Base-by-base conservation (phyloP, 2,888 invertebrate species). In the Synergus gifuensis region DNA sequence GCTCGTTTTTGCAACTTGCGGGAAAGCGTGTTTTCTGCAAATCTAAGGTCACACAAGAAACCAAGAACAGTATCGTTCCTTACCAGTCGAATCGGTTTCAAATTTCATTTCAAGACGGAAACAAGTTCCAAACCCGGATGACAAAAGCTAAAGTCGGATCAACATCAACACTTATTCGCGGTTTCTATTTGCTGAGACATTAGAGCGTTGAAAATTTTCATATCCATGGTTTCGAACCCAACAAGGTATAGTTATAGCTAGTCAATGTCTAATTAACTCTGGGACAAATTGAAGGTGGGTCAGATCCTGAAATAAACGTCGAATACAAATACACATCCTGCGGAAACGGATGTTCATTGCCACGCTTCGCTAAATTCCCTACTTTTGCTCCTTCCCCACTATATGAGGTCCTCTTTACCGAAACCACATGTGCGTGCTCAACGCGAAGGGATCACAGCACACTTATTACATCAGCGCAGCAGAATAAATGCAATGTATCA, bases 261-360 rank as follows among this genome's bases (percentile, higher is more conserved):
- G 22, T 62, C 62, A 28, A 4, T 54, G 73, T 73, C 54, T 73
- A 36, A 73, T 73, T 73, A 73, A 36, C 36, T 73, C 54, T n/a
- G 73, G 73, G 54, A 58, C 73, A 73, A 73, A 73, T 73, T 16
- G 54, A 9, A 73, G 73, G 73, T 49, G 73, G 73, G 73, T 58
- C 73, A 54, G 54, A 73, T 73, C 49, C 73, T 73, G 73, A 73
- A 69, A 78, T 62, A 78, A 58, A 73, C 69, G 69, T 62, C 78
- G 54, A 78, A 62, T 73, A 84, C 78, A 82, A 78, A 62, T 73
- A 84, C 78, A 82, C 84, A 82, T 84, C 84, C 84, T 84, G 84
- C 82, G 81, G 80, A 84, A 84, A 81, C 84, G 84, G 84, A 84
- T 84, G 80, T 80, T 66, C 81, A 81, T 73, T 78, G 81, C 63